Conservation (phyloP, 2,113 vertebrate genomes). For the Hemicordylus capensis region DNA sequence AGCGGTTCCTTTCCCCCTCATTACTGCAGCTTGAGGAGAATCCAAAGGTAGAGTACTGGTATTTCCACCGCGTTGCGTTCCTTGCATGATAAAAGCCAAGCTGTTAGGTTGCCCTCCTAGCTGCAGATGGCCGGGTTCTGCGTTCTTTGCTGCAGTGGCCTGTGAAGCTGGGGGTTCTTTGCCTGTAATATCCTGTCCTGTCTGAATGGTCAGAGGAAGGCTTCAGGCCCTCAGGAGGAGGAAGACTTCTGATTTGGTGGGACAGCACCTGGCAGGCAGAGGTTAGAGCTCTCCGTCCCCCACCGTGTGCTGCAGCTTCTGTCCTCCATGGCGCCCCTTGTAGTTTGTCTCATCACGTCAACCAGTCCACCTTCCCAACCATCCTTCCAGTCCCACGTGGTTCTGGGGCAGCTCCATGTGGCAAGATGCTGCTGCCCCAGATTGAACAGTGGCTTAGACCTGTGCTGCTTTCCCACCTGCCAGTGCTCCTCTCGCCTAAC, state of each 20-base stretch:
- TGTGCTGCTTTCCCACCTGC: neutral
- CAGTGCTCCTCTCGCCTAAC: neutral
- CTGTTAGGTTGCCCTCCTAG: neutral
- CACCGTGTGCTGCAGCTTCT: conserved; percentile 1
- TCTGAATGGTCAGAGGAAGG: conserved; percentile 47
- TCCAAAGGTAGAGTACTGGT: conserved; percentile 55
- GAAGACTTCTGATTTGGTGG: conserved; percentile 46
- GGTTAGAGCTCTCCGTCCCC: conserved; percentile 17
- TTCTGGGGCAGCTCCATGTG: conserved; percentile 21
- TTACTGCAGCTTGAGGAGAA: conserved; percentile 66
- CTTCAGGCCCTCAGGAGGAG: conserved; percentile 51
- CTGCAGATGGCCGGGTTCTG: neutral
- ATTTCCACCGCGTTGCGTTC: conserved; percentile 33
- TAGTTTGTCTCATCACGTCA: neutral
- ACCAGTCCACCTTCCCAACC: neutral
- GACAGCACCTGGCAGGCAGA: conserved; percentile 33
- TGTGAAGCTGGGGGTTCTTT: neutral
- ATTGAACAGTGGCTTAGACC: conserved; percentile 30
- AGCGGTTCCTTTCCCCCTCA: conserved; percentile 48
- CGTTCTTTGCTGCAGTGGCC: neutral
- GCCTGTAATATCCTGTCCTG: conserved; percentile 28
- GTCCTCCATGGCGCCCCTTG: conserved; percentile 21
- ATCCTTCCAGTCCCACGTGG: conserved; percentile 15
- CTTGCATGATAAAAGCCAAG: conserved; percentile 23
- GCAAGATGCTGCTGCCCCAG: conserved; percentile 27